Conservation (phyloP, 2,888 invertebrate species). For the Gastrophysa polygoni region DNA sequence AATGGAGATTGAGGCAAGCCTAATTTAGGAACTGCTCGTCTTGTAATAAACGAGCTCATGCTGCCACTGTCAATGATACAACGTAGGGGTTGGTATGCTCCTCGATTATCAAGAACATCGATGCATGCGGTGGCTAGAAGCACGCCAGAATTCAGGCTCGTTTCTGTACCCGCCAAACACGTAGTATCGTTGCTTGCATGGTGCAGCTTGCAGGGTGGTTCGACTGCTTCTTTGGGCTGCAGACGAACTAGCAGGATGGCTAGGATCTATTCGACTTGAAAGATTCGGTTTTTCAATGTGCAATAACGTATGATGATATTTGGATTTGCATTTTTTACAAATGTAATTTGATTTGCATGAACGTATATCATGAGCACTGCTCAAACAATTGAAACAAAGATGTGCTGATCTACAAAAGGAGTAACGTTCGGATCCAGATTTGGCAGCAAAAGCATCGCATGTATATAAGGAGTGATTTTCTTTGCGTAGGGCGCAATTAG, state of each 20-base stretch:
- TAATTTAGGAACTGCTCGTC: neutral
- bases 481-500: neutral
- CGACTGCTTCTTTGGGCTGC: no score
- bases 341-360: neutral
- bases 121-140: neutral
- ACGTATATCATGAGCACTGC: neutral
- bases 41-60: neutral
- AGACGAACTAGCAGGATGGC: no score
- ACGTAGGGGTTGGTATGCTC: neutral
- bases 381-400: neutral
- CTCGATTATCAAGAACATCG: neutral
- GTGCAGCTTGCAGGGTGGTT: no score
- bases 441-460: neutral
- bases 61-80: neutral
- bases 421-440: neutral
- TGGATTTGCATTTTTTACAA: neutral
- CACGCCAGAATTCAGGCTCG: neutral
- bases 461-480: slow-evolving; percentile 1
- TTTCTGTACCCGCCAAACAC: neutral
- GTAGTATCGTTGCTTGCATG: neutral
- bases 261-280: neutral
- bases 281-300: neutral
- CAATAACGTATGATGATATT: neutral
- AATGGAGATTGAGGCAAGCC: neutral
- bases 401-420: neutral